Percentiles rank a stretch among this genome's conserved stretches.
Conservation (phyloP, 2,888 invertebrate species). For the Scaptomyza caliginosa region DNA sequence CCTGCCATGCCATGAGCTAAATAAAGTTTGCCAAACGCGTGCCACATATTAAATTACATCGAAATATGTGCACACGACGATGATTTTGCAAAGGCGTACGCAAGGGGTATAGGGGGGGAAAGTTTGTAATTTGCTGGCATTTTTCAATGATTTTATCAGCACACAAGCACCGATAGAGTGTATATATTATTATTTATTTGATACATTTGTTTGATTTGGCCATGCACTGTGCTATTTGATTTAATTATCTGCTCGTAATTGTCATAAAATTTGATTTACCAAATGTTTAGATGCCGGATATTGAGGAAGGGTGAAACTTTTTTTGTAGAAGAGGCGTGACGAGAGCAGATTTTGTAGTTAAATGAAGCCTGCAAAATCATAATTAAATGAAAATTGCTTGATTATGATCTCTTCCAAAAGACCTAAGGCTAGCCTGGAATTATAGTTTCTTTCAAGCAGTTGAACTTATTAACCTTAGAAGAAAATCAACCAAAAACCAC, state of each 20-base stretch:
- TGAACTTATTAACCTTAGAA: not conserved
- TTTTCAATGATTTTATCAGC: conserved; percentile 69
- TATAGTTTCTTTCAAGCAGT: not conserved
- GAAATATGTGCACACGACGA: conserved; percentile 69
- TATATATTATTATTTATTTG: conserved; percentile 61
- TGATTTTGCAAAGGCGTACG: conserved; percentile 26
- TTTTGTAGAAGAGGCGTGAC: conserved; percentile 2
- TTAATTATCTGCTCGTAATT: conserved; percentile 66
- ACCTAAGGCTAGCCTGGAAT: too few species aligned
- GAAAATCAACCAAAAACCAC: not conserved
- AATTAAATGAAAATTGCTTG: not conserved
- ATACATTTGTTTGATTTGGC: conserved; percentile 62
- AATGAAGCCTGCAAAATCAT: not conserved
- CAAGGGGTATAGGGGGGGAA: conserved; percentile 21
- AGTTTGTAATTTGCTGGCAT: conserved; percentile 76
- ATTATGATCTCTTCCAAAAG: not conserved
- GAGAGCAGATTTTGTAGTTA: conserved; percentile 23
- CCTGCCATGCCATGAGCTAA: conserved; percentile 21
- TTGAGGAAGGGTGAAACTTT: too few species aligned
- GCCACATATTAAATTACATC: conserved; percentile 82
- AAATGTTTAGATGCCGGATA: conserved; percentile 15
- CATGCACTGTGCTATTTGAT: conserved; percentile 57
- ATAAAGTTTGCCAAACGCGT: conserved; percentile 76
- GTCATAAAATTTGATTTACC: conserved; percentile 60
- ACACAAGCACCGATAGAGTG: conserved; percentile 5